Evolutionary conservation across 2,888 invertebrate genomes (phyloP), one percentile per base, ranked within the genome.

Genomic region (Proisotoma minuta): DNA sequence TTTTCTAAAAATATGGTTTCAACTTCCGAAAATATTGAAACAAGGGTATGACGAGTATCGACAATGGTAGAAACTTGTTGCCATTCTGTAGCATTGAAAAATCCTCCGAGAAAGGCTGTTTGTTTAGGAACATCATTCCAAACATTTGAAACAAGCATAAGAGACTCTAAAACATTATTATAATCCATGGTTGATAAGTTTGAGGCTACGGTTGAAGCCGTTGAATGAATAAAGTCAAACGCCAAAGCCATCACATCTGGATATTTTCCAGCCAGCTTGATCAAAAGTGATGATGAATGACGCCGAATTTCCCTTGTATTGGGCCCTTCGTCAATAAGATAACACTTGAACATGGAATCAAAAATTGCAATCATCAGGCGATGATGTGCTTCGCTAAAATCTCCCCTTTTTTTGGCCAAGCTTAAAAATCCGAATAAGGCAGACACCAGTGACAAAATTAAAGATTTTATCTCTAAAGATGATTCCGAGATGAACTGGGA

Each of bases 371-470:
- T 47, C 66, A 73, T 64, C 22, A 73, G 60, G n/a, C 51, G 57
- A n/a, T 61, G 29, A 50, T 66, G 66, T 2, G 59, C 48, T 1
- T 64, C 63, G 1, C 51, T 54, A 58, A 73, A 70, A 12, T 60
- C 51, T 12, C 57, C 56, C 39, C 50, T 51, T 53, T 63, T 57
- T 24, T 69, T 67, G 1, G 66, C 63, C 40, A 73, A 57, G 0
- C 64, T 51, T 1, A 73, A 53, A 47, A 73, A 73, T 8, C 63
- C 66, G 57, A 73, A 73, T 0, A 73, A 43, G 1, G 70, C 69
- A 3, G 73, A 73, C 3, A 73, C 68, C 15, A 64, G 66, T 1
- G 73, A 73, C 1, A 73, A 58, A 24, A 71, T 66, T 22, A 62
- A 58, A 10, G 73, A 73, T 34, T 73, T 73, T 1, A 68, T 20